Evolutionary conservation across 2,888 invertebrate genomes (phyloP).

Genomic region (Petrophora chlorosata): DNA sequence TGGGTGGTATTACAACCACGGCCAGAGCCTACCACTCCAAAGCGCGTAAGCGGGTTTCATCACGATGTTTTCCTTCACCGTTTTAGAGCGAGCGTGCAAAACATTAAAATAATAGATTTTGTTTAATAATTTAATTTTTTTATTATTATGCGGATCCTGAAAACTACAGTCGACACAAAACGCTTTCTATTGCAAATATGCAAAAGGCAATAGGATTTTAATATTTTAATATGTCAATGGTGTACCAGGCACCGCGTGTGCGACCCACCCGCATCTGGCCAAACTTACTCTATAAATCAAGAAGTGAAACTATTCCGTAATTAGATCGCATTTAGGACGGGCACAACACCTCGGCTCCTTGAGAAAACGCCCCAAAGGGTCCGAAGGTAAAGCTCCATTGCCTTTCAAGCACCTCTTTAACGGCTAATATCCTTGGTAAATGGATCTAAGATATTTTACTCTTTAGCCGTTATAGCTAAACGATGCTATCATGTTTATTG

Average conservation of each 20-base stretch:
- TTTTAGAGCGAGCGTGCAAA: too few relatives aligned
- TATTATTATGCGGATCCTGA: too few relatives aligned
- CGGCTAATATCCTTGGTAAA: slow-evolving; percentile 80
- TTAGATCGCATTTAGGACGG: slow-evolving; percentile 83
- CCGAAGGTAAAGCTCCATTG: slow-evolving; percentile 75
- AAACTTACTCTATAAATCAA: slow-evolving; percentile 84
- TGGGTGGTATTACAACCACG: too few relatives aligned
- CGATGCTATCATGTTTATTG: slow-evolving; percentile 74
- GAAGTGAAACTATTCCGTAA: slow-evolving; percentile 84
- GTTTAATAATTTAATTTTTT: too few relatives aligned
- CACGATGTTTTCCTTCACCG: too few relatives aligned
- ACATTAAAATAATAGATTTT: too few relatives aligned
- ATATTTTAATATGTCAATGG: slow-evolving; percentile 74
- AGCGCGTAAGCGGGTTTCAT: too few relatives aligned
- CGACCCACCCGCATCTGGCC: slow-evolving; percentile 60
- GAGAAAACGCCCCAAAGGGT: slow-evolving; percentile 75
- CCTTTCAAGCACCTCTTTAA: slow-evolving; percentile 82
- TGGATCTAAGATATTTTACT: slow-evolving; percentile 79
- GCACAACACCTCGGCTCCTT: slow-evolving; percentile 78
- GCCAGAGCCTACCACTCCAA: too few relatives aligned
- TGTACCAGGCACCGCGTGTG: slow-evolving; percentile 66
- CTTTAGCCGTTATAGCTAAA: slow-evolving; percentile 67
- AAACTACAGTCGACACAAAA: too few relatives aligned
- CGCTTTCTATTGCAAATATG: too few relatives aligned
- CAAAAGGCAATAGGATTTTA: slow-evolving; percentile 63